These are phyloP conservation scores for Euspilapteryx auroguttella DNA, from an alignment of 2,888 invertebrate species.

Conservation along the genomic window DNA sequence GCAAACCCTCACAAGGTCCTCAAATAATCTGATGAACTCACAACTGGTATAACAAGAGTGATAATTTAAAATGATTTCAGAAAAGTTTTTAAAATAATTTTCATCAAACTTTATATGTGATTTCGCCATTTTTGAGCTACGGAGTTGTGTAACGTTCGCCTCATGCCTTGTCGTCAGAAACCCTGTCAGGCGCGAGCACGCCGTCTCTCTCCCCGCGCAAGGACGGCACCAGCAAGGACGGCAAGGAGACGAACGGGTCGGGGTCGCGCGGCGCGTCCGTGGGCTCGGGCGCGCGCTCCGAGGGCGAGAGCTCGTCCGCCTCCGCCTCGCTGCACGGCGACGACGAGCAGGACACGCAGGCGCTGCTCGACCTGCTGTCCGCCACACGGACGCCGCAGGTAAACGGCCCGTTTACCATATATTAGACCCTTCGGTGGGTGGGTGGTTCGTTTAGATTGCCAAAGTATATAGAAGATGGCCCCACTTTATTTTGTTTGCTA, in stretches of 20 bases:
- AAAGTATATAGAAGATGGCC: too few species aligned
- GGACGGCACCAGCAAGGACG: too few species aligned
- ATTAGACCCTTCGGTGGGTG: not conserved
- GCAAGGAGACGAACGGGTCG: slow-evolving; percentile 65
- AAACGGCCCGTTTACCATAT: slow-evolving; percentile 1
- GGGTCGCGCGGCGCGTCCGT: slow-evolving; percentile 65
- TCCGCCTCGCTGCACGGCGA: slow-evolving; percentile 72
- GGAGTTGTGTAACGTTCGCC: too few species aligned
- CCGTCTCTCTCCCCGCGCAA: slow-evolving; percentile 70
- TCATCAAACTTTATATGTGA: too few species aligned
- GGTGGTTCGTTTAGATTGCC: not conserved
- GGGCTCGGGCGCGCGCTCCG: slow-evolving; percentile 70
- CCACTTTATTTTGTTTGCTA: too few species aligned
- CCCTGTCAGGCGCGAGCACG: slow-evolving; percentile 57
- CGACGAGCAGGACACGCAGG: slow-evolving; percentile 71
- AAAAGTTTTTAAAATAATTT: too few species aligned
- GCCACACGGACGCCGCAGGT: slow-evolving; percentile 77
- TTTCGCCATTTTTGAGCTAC: too few species aligned
- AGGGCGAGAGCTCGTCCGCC: slow-evolving; percentile 76
- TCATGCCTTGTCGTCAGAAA: too few species aligned
- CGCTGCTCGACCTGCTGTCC: slow-evolving; percentile 71
- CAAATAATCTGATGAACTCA: too few species aligned
- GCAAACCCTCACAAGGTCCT: too few species aligned
- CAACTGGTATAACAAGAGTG: too few species aligned
- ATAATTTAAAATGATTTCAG: too few species aligned